Evolutionary conservation across 1,140 invertebrate species (phyloP).

Genomic region (Holcopasites calliopsidis): DNA sequence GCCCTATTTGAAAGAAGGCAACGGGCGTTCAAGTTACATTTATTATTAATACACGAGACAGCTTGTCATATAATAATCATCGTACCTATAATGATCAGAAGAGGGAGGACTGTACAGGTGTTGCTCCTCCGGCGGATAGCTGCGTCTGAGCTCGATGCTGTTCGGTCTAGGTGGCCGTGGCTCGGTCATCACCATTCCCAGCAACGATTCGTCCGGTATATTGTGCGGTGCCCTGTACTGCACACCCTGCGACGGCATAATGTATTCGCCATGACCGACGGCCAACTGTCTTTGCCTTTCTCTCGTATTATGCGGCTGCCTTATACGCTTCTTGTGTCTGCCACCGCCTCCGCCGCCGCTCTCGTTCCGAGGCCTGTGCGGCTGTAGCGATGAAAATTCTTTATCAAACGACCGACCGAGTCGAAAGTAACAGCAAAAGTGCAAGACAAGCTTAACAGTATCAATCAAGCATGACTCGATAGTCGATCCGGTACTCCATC

Average conservation of each 20-base stretch:
- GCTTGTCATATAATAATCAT: neutral
- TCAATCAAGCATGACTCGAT: slow-evolving; percentile 47
- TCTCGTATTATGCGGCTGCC: slow-evolving; percentile 91
- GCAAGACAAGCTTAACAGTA: slow-evolving; percentile 63
- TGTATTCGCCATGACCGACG: slow-evolving; percentile 91
- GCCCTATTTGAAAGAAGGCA: slow-evolving; percentile 57
- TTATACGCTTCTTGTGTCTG: slow-evolving; percentile 89
- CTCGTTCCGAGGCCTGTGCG: slow-evolving; percentile 82
- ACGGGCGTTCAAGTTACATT: neutral
- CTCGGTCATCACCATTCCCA: slow-evolving; percentile 78
- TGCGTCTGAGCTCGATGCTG: slow-evolving; percentile 87
- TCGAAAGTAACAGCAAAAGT: slow-evolving; percentile 17
- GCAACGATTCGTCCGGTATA: slow-evolving; percentile 74
- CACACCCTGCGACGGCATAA: slow-evolving; percentile 83
- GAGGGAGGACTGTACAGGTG: slow-evolving; percentile 78
- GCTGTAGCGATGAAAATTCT: slow-evolving; percentile 72
- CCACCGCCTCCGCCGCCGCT: slow-evolving; percentile 79
- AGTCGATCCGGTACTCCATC: slow-evolving; percentile 39
- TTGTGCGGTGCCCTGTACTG: slow-evolving; percentile 75
- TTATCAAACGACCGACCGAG: slow-evolving; percentile 18
- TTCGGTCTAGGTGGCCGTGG: slow-evolving; percentile 85
- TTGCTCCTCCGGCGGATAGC: slow-evolving; percentile 83
- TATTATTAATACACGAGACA: neutral
- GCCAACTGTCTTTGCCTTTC: slow-evolving; percentile 91
- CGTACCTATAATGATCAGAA: slow-evolving; percentile 76